phyloP scores from a whole-genome alignment of 2,888 invertebrate genomes.

The Dynastes hyllus region DNA sequence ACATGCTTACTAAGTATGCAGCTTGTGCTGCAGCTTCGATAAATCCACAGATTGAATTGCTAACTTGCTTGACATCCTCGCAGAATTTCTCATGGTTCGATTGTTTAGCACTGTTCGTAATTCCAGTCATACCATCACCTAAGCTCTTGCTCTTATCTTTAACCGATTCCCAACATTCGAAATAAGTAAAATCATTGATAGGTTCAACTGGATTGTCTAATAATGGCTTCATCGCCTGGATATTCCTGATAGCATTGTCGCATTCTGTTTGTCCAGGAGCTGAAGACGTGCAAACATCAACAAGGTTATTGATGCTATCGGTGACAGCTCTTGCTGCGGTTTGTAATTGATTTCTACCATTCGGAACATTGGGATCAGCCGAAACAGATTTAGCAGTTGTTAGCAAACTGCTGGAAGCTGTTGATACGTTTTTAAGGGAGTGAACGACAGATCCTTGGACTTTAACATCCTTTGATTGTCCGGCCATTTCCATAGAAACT shows the following conservation, averaged over 20 bases:
- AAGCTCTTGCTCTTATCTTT: constrained; percentile 90
- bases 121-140: constrained; percentile 94
- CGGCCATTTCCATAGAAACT: constrained; percentile 89
- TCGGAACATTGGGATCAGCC: constrained; percentile 91
- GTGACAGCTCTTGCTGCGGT: constrained; percentile 93
- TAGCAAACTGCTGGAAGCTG: constrained; percentile 88
- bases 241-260: constrained; percentile 94
- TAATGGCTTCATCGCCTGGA: constrained; percentile 88
- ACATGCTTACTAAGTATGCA: constrained; percentile 83
- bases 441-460: constrained; percentile 88
- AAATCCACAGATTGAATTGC: constrained; percentile 90
- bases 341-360: constrained; percentile 91
- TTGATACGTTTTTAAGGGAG: constrained; percentile 90
- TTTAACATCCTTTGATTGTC: constrained; percentile 84
- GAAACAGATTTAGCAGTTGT: constrained; percentile 92
- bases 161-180: constrained; percentile 93
- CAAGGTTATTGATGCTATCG: constrained; percentile 92
- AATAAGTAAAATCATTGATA: constrained; percentile 91
- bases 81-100: constrained; percentile 91
- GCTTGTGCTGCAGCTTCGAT: constrained; percentile 96
- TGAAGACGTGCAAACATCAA: constrained; percentile 90
- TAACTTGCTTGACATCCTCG: constrained; percentile 87
- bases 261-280: constrained; percentile 98
- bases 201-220: constrained; percentile 92
- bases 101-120: constrained; percentile 92